Conservation (phyloP, 2,888 invertebrate genomes). For the Hemithea aestivaria region DNA sequence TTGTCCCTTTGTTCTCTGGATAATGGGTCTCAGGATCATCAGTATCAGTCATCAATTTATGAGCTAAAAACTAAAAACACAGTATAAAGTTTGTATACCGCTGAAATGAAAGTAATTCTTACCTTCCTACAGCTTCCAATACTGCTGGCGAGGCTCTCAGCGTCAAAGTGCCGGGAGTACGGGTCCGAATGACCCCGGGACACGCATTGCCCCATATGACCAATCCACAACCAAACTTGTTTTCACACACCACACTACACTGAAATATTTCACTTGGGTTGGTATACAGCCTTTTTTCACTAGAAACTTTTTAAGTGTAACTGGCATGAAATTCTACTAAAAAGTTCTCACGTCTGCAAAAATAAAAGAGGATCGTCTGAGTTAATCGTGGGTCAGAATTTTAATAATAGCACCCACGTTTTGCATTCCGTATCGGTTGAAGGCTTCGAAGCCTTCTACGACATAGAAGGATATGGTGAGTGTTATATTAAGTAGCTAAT, state of each 20-base stretch:
- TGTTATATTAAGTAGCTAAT: background rate
- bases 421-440: slow-evolving; percentile 18
- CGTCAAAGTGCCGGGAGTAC: slow-evolving; percentile 69
- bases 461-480: slow-evolving; percentile 4
- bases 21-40: too few relatives aligned
- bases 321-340: background rate
- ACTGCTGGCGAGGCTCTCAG: slow-evolving; percentile 67
- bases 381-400: slow-evolving; percentile 19
- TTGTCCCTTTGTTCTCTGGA: too few relatives aligned
- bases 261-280: slow-evolving; percentile 9
- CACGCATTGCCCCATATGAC: slow-evolving; percentile 88
- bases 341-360: slow-evolving; percentile 23
- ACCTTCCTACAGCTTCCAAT: slow-evolving; percentile 54
- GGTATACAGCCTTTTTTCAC: slow-evolving; percentile 5
- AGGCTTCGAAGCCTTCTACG: slow-evolving; percentile 5
- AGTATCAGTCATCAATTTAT: too few relatives aligned
- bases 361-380: slow-evolving; percentile 12
- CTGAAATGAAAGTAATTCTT: too few relatives aligned
- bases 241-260: slow-evolving; percentile 21
- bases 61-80: too few relatives aligned
- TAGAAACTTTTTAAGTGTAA: background rate
- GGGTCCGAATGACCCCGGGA: slow-evolving; percentile 80
- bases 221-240: slow-evolving; percentile 35
- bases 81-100: too few relatives aligned
- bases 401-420: slow-evolving; percentile 27